Base-by-base conservation (phyloP, 2,888 invertebrate species). In the Drosophila ustulata region DNA sequence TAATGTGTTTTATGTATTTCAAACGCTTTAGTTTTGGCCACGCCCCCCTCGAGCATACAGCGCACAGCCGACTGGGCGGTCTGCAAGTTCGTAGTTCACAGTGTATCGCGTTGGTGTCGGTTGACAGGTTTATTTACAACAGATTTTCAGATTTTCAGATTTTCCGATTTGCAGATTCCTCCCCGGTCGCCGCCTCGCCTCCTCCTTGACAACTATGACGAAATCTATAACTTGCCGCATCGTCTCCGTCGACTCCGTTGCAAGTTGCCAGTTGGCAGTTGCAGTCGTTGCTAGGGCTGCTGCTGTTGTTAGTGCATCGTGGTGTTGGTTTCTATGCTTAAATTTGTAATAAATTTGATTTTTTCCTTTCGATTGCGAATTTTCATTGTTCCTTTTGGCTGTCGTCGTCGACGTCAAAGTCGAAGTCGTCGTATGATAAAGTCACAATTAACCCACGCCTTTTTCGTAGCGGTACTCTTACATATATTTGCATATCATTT, bases 371-470 rank as follows among this genome's bases (percentile, higher is more conserved):
- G 89, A 86, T 86, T 86, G 85, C 82, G 80, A 79, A 65, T 80
- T 82, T 76, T 76, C 66, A 65, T 82, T 75, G 61, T 74, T 80
- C 47, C 68, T 74, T 68, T 78, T 68, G 72, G 75, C 75, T 69
- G 59, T 52, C 18, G 55, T 34, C 55, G 45, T 45, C 55, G 45
- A 4, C 26, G 49, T 49, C 18, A 32, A 4, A 43, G 43, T 55
- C 55, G 45, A 7, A 26, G 13, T 30, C 46, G 26, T 63, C 68
- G 64, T 78, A 77, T 89, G 89, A 89, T 87, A 87, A 89, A 86
- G 88, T 82, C 88, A 85, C 89, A 91, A 91, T 91, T 90, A 90
- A 86, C 88, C 90, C 91, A 91, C 91, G 90, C 91, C 90, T 90
- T 91, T 79, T 89, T 89, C 69, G 78, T 87, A 90, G 82, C 90